Base-by-base conservation (phyloP, 2,113 vertebrate genomes). In the Calidris pygmaea region DNA sequence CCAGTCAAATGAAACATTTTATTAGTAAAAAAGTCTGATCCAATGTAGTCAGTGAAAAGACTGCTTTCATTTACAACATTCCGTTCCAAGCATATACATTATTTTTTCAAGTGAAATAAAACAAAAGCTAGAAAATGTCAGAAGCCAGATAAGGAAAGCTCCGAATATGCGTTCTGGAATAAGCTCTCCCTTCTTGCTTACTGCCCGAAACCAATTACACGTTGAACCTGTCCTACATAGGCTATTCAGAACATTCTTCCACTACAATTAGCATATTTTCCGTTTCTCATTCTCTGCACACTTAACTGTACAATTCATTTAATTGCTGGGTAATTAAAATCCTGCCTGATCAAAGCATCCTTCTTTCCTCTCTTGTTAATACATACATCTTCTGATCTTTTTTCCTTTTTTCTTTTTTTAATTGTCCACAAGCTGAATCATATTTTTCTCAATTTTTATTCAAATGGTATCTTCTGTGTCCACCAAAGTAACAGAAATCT, bases 301-400 rank as follows among this genome's bases (percentile, higher is more conserved):
- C 7, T 50, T 85, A 78, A 66, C 70, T 80, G 47, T 75, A 84
- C 56, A 78, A 79, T 84, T 81, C 3, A 0, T 60, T 95, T 88
- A 94, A 94, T 78, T 87, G 76, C 41, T 45, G 63, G 39, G 56
- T 48, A 86, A 93, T 94, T 95, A 94, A 90, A 95, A 78, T 81
- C 90, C 77, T 85, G 65, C 73, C 63, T 72, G 67, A 96, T 95
- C 72, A 95, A 96, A 96, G 67, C 37, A 73, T 77, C 82, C 80
- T 95, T 72, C 52, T 93, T 59, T 27, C 32, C 65, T 86, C 39
- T 87, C 62, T 71, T 90, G 55, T 85, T 93, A 86, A 92, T 52
- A 75, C 34, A 47, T 21, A 72, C 18, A 66, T 90, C 70, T 81
- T 91, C 66, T 76, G 50, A 91, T 94, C 50, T 75, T 87, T 65